A percentile compares a stretch with the other conserved stretches of the same genome.
phyloP scores from a whole-genome alignment of 1,140 invertebrate genomes.

The Stenopsyche tienmushanensis region DNA sequence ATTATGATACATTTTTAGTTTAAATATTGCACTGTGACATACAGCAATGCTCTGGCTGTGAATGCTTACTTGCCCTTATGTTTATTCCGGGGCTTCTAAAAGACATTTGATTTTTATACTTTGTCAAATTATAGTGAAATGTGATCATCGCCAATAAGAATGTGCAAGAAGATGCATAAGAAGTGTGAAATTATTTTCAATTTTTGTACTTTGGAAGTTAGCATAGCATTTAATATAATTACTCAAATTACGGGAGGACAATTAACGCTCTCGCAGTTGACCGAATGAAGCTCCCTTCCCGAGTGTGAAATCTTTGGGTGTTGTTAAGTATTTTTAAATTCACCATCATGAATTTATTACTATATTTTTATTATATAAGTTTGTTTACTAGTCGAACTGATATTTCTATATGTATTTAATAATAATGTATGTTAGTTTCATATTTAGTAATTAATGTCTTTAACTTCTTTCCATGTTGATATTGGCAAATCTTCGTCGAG shows the following conservation, averaged over 20 bases:
- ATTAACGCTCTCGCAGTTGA: too few relatives aligned
- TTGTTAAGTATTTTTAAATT: neutral
- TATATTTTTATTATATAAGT: neutral
- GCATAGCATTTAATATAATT: too few relatives aligned
- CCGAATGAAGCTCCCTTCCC: too few relatives aligned
- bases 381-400: neutral
- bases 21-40: conserved; percentile 25
- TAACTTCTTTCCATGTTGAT: neutral
- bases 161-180: too few relatives aligned
- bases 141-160: too few relatives aligned
- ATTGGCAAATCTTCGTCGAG: neutral
- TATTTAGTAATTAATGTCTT: neutral
- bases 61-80: conserved; percentile 28
- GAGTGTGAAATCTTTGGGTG: too few relatives aligned
- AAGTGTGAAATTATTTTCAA: too few relatives aligned
- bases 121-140: too few relatives aligned
- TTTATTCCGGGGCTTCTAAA: conserved; percentile 7
- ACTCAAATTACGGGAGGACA: too few relatives aligned
- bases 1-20: conserved; percentile 10
- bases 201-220: too few relatives aligned
- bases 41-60: conserved; percentile 37
- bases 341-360: neutral
- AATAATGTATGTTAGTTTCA: neutral
- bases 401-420: conserved; percentile 15
- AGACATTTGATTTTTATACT: neutral